These are phyloP conservation scores for Novumbra hubbsi DNA, from an alignment of 2,797 vertebrate species.

Conservation along the genomic window DNA sequence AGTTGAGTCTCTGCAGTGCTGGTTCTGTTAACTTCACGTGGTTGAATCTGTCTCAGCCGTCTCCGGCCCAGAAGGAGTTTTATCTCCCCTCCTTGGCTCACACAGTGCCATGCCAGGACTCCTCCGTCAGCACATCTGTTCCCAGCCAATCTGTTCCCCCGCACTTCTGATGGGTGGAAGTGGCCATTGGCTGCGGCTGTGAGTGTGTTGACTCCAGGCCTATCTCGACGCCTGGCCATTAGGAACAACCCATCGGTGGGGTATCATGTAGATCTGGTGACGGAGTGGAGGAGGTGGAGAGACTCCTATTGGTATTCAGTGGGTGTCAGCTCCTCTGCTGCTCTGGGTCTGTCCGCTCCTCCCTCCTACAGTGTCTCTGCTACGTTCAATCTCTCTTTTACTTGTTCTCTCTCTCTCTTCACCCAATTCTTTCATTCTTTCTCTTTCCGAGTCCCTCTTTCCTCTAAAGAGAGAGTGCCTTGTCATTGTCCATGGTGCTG, in stretches of 20 bases:
- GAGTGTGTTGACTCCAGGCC: too few species aligned
- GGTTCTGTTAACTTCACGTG: too few species aligned
- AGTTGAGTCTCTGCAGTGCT: too few species aligned
- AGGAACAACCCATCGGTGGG: not conserved
- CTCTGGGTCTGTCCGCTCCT: not conserved
- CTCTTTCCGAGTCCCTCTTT: not conserved
- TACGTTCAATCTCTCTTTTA: not conserved
- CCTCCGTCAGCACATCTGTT: not conserved
- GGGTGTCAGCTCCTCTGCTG: not conserved
- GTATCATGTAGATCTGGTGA: conserved; percentile 4
- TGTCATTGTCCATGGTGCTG: conserved; percentile 54
- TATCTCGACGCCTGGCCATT: too few species aligned
- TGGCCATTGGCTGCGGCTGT: not conserved
- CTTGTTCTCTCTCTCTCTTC: not conserved
- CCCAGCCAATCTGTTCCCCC: not conserved
- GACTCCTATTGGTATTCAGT: conserved; percentile 25
- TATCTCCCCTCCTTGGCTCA: not conserved
- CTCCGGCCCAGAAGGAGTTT: not conserved
- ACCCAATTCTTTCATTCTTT: not conserved
- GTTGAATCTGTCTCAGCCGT: not conserved
- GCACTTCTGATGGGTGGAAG: not conserved
- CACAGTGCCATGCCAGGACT: not conserved
- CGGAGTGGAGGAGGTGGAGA: not conserved
- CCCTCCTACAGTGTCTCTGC: not conserved
- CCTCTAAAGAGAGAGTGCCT: not conserved